These are phyloP conservation scores for Cyprinodon diabolis DNA, from an alignment of 2,797 vertebrate species.

Conservation along the genomic window DNA sequence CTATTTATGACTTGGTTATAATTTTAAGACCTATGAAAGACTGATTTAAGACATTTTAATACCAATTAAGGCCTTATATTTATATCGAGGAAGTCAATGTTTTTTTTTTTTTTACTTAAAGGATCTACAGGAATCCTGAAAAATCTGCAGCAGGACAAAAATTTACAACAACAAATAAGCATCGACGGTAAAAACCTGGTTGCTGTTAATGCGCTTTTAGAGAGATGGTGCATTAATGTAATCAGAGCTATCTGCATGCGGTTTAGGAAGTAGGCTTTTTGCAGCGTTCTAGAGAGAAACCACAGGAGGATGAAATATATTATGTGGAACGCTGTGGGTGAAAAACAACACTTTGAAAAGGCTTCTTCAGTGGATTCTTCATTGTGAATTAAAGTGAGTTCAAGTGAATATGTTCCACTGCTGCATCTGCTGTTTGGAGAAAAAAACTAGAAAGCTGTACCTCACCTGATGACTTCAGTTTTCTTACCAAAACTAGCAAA, in stretches of 20 bases:
- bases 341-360: not conserved
- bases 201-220: too few species aligned
- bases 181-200: not conserved
- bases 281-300: not conserved
- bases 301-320: not conserved
- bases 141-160: not conserved
- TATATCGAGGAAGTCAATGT: too few species aligned
- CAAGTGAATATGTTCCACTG: not conserved
- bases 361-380: not conserved
- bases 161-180: not conserved
- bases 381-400: not conserved
- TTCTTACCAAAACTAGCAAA: constrained; percentile 27
- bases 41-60: too few species aligned
- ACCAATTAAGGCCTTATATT: too few species aligned
- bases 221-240: not conserved
- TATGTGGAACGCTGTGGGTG: not conserved
- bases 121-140: too few species aligned
- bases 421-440: not conserved
- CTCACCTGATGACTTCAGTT: not conserved
- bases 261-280: not conserved
- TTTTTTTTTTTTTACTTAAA: too few species aligned
- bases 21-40: too few species aligned
- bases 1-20: too few species aligned
- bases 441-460: not conserved
- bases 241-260: not conserved